A percentile compares a stretch with the other conserved stretches of the same genome.
Evolutionary conservation across 2,888 invertebrate genomes (phyloP).

Genomic region (Glaucopsyche alexis): DNA sequence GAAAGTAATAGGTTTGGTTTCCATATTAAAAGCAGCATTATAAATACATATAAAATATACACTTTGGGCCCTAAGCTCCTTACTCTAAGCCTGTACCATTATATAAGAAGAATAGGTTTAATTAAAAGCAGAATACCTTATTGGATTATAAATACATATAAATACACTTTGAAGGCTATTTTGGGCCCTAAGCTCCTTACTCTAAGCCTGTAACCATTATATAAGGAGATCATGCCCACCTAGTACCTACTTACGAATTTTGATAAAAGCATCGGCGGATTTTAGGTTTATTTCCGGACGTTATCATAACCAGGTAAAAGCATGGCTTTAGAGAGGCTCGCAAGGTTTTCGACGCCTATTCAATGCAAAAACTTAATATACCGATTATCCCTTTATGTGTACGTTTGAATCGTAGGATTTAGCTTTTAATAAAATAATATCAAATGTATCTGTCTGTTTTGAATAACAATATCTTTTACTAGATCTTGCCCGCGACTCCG

Average conservation of each 20-base stretch:
- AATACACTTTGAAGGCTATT: too few relatives aligned
- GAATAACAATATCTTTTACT: too few relatives aligned
- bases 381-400: too few relatives aligned
- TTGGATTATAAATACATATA: background rate
- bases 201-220: background rate
- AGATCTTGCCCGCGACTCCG: too few relatives aligned
- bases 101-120: too few relatives aligned
- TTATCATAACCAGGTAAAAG: too few relatives aligned
- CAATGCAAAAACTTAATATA: too few relatives aligned
- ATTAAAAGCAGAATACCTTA: background rate
- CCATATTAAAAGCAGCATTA: background rate
- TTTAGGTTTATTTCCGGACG: background rate
- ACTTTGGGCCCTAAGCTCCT: background rate
- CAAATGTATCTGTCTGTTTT: too few relatives aligned
- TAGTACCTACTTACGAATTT: background rate
- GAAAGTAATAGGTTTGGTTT: background rate
- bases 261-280: background rate
- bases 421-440: too few relatives aligned
- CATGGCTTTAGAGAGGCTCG: too few relatives aligned
- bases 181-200: background rate
- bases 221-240: background rate
- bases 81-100: background rate
- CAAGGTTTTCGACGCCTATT: too few relatives aligned
- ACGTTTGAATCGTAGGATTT: too few relatives aligned
- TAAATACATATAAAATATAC: constrained; percentile 3